Evolutionary conservation across 2,113 vertebrate genomes (phyloP).

Genomic region (Platysteira castanea): DNA sequence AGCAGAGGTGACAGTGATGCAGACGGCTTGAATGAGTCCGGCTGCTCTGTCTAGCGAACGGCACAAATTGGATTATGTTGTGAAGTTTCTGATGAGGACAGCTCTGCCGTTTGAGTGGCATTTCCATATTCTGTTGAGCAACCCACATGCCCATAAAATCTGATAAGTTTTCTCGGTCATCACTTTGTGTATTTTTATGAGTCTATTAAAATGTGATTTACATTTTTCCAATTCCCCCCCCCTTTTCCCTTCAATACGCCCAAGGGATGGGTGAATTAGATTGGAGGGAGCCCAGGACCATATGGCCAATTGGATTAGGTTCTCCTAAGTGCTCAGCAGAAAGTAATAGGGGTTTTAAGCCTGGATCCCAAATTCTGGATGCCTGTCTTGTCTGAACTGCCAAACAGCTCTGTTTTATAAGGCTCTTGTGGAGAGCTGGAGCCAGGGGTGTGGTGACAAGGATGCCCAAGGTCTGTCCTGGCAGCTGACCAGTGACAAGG

Average conservation of each 20-base stretch:
- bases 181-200: slow-evolving; percentile 65
- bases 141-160: slow-evolving; percentile 43
- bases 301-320: slow-evolving; percentile 58
- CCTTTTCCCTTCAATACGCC: not conserved
- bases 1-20: slow-evolving; percentile 23
- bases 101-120: slow-evolving; percentile 37
- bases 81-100: not conserved
- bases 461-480: not conserved
- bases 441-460: accelerated
- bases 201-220: slow-evolving; percentile 68
- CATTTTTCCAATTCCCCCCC: slow-evolving; percentile 43
- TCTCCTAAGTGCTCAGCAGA: slow-evolving; percentile 22
- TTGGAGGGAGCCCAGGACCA: slow-evolving; percentile 53
- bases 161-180: slow-evolving; percentile 53
- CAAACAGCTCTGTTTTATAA: not conserved
- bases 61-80: slow-evolving; percentile 14
- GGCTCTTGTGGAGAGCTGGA: not conserved
- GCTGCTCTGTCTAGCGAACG: not conserved
- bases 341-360: slow-evolving; percentile 24
- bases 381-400: not conserved
- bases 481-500: accelerated
- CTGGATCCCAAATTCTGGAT: not conserved
- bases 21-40: not conserved
- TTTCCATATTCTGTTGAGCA: slow-evolving; percentile 47
- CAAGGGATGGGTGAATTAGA: slow-evolving; percentile 26